Evolutionary conservation across 1,140 invertebrate species (phyloP).

Genomic region (Sitobion miscanthi): DNA sequence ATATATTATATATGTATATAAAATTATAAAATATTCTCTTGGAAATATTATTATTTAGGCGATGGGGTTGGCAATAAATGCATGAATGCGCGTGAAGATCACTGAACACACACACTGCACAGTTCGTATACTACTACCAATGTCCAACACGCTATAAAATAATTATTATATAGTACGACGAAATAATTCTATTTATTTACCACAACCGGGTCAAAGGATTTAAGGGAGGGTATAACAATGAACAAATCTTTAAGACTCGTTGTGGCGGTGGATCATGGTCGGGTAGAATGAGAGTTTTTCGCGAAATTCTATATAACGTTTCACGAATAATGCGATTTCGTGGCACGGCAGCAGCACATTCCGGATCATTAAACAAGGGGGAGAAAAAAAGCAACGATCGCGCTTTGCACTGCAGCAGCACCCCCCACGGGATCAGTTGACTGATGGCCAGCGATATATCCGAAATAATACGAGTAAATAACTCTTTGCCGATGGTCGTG

Average conservation of each 20-base stretch:
- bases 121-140: neutral
- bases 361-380: constrained; percentile 35
- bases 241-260: neutral
- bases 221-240: neutral
- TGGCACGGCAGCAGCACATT: neutral
- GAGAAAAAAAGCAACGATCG: neutral
- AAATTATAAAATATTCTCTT: neutral
- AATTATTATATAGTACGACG: neutral
- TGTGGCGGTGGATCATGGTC: neutral
- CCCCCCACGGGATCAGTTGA: constrained; percentile 45
- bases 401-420: neutral
- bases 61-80: constrained; percentile 23
- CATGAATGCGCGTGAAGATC: neutral
- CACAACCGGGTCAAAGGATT: neutral
- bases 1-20: neutral
- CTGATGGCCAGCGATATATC: constrained; percentile 36
- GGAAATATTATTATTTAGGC: constrained; percentile 31
- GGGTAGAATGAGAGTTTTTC: neutral
- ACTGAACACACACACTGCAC: neutral
- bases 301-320: neutral
- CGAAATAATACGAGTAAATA: constrained; percentile 34
- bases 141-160: neutral
- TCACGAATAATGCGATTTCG: constrained; percentile 20
- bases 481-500: neutral
- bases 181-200: neutral